Base-by-base conservation (phyloP, 2,113 vertebrate species). In the Microtus pennsylvanicus region DNA sequence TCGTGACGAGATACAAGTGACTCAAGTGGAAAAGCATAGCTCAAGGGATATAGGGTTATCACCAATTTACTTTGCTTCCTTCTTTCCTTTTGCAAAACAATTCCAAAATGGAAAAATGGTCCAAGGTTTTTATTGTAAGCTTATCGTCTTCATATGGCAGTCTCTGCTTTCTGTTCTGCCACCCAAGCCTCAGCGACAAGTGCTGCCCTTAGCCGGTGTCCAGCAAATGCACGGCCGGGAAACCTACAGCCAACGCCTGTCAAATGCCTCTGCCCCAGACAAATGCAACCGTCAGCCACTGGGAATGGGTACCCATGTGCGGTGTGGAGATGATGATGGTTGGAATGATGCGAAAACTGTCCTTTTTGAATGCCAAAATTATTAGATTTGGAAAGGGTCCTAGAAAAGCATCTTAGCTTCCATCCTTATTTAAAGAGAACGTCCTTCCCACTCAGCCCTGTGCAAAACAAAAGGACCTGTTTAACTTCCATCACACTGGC, bases 381-480 rank as follows among this genome's bases (percentile, higher is more conserved):
- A 89, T 6, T 76, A 85, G 77, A 67, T 70, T 94, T 98, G 97
- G 97, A 96, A 98, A 98, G 83, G 14, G 88, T 97, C 98, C 97
- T 94, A 96, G 98, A 97, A 97, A 98, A 47, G 92, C 93, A 95
- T 91, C 89, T 97, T 88, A 96, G 87, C 70, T 97, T 80, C 75
- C 75, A 58, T 72, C 30, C 58, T 90, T 91, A 92, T 96, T 94
- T 91, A 96, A 95, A 97, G 47, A 83, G 17, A 96, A 55, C 2
- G 33, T 93, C 83, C 89, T 96, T 97, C 75, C 92, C 97, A 97
- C 96, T 83, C 90, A 81, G 75, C 75, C 75, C 87, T 95, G 89
- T 30, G 52, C 92, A 96, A 97, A 98, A 96, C 92, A 90, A 95
- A 97, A 88, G 70, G 75, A 90, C 94, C 47, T 95, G 74, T 97